A percentile compares a stretch with the other conserved stretches of the same genome.
Evolutionary conservation across 1,140 invertebrate genomes (phyloP).

Genomic region (Macrotrachela quadricornifera): DNA sequence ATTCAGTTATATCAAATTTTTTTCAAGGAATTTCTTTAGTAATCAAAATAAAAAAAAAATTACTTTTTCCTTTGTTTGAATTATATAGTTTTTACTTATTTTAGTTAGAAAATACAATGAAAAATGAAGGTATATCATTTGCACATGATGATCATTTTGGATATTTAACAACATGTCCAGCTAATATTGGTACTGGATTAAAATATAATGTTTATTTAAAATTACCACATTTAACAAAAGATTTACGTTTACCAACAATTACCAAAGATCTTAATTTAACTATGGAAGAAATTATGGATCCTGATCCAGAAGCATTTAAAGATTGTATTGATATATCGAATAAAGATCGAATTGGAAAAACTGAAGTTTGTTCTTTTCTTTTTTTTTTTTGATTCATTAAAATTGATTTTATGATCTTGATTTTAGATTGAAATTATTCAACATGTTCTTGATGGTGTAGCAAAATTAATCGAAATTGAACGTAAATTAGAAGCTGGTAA

Average conservation of each 20-base stretch:
- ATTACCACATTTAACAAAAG: not conserved
- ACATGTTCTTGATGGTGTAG: no score
- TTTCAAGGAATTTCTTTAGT: not conserved
- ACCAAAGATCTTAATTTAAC: constrained; percentile 2
- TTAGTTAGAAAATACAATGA: not conserved
- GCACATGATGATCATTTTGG: constrained; percentile 4
- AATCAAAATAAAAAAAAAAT: no score
- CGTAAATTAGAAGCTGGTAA: no score
- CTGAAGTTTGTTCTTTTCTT: no score
- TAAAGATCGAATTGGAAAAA: no score
- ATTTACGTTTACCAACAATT: not conserved
- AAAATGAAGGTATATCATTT: not conserved
- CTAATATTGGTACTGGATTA: constrained; percentile 2
- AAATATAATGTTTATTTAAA: not conserved
- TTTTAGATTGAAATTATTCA: no score
- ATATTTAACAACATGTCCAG: constrained; percentile 3
- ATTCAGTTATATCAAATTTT: not conserved
- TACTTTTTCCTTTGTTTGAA: not conserved
- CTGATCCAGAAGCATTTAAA: no score
- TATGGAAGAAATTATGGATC: no score
- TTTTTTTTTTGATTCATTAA: no score
- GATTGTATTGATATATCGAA: no score
- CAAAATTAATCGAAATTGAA: no score
- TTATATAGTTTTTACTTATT: not conserved
- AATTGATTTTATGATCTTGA: no score